Conservation (phyloP, 2,797 vertebrate genomes). For the Myotis myotis region DNA sequence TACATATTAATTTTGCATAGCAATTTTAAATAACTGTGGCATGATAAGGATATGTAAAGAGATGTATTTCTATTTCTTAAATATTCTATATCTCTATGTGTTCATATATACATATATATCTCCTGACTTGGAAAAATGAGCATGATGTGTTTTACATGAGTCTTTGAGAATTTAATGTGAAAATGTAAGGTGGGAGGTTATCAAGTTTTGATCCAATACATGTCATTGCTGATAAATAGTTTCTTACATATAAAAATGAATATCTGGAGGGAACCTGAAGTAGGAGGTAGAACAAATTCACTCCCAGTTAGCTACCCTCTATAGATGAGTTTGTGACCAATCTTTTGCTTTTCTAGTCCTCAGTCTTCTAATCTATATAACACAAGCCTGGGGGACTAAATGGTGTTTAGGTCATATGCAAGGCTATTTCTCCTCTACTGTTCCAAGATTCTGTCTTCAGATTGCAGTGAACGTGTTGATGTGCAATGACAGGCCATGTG, state of each 20-base stretch:
- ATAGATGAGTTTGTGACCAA: background rate
- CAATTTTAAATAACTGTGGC: background rate
- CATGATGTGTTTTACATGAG: background rate
- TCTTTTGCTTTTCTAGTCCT: background rate
- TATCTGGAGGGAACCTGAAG: background rate
- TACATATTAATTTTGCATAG: background rate
- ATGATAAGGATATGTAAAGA: background rate
- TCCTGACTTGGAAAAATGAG: background rate
- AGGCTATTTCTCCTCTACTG: background rate
- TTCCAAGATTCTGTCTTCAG: background rate
- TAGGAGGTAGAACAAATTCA: background rate
- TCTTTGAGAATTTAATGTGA: background rate
- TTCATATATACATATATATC: background rate
- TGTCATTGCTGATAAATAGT: background rate
- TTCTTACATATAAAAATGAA: background rate
- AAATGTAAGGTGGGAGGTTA: background rate
- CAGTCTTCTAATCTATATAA: background rate
- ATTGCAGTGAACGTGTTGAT: background rate
- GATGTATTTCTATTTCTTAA: background rate
- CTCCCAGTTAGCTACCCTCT: background rate
- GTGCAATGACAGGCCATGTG: background rate
- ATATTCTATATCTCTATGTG: background rate
- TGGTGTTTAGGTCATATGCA: background rate
- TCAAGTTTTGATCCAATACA: background rate
- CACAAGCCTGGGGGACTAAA: background rate